phyloP scores from a whole-genome alignment of 2,888 invertebrate genomes.

The Lochmaea crataegi region DNA sequence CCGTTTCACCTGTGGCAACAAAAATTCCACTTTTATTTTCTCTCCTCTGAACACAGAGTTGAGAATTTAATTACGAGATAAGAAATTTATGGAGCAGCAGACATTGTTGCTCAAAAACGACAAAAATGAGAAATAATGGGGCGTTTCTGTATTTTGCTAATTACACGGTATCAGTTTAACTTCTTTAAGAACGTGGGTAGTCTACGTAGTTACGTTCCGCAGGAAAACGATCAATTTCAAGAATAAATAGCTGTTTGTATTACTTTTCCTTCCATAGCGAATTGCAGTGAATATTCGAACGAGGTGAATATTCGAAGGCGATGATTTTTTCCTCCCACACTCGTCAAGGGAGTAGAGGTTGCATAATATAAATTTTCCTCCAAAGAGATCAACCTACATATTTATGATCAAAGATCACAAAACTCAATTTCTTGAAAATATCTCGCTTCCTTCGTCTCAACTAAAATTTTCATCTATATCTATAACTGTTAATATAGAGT shows the following conservation, averaged over 20 bases:
- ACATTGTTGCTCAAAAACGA: not conserved
- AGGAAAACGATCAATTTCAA: not conserved
- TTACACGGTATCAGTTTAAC: not conserved
- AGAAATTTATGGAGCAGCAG: constrained; percentile 1
- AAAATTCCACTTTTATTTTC: constrained; percentile 1
- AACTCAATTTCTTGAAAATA: too few species aligned
- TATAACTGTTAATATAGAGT: too few species aligned
- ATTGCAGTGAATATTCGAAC: too few species aligned
- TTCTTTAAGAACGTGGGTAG: not conserved
- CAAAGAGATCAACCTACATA: too few species aligned
- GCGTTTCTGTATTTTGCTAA: not conserved
- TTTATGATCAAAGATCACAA: too few species aligned
- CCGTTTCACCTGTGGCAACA: not conserved
- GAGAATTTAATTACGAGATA: constrained; percentile 2
- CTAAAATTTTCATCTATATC: too few species aligned
- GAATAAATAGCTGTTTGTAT: not conserved
- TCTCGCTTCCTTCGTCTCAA: too few species aligned
- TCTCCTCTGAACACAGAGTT: not conserved
- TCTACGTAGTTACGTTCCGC: not conserved
- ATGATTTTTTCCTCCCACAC: too few species aligned
- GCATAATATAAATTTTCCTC: too few species aligned
- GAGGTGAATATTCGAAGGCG: too few species aligned
- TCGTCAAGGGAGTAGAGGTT: too few species aligned
- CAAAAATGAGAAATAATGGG: not conserved
- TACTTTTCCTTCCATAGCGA: too few species aligned